Conservation (phyloP, 2,888 invertebrate genomes). For the Trichogramma evanescens region DNA sequence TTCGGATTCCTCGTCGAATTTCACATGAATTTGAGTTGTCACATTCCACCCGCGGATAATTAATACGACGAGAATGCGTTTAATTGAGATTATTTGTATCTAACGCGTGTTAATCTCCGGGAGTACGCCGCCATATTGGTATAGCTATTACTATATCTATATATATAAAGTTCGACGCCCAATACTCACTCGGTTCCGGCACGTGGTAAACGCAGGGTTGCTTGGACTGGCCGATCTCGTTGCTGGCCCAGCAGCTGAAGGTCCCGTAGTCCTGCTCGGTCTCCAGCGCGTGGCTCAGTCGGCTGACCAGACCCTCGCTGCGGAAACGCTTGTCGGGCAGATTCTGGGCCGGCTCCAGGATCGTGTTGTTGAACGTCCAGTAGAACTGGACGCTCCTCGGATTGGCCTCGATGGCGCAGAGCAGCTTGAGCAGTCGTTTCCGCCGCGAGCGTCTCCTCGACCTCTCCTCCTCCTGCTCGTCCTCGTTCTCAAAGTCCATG, state of each 20-base stretch:
- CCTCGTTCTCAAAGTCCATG: not conserved
- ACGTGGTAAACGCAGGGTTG: constrained; percentile 82
- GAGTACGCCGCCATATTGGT: no score
- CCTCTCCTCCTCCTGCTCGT: not conserved
- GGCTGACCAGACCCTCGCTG: constrained; percentile 60
- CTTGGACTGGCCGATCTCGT: constrained; percentile 74
- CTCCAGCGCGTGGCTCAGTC: constrained; percentile 76
- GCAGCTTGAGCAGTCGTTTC: constrained; percentile 68
- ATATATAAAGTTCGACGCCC: no score
- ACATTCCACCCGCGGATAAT: no score
- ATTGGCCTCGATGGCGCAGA: constrained; percentile 83
- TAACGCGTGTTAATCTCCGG: no score
- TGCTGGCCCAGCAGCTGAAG: constrained; percentile 78
- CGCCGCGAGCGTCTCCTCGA: not conserved
- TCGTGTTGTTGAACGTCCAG: constrained; percentile 79
- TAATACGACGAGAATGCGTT: no score
- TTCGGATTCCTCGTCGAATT: no score
- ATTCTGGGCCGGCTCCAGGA: constrained; percentile 76
- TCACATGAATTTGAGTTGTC: no score
- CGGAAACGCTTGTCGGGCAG: constrained; percentile 58
- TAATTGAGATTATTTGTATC: no score
- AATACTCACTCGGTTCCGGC: constrained; percentile 70
- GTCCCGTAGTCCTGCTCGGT: constrained; percentile 86
- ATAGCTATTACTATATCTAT: no score
- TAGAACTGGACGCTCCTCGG: constrained; percentile 77